phyloP scores from a whole-genome alignment of 2,888 invertebrate species.

The Archips crataeganus region DNA sequence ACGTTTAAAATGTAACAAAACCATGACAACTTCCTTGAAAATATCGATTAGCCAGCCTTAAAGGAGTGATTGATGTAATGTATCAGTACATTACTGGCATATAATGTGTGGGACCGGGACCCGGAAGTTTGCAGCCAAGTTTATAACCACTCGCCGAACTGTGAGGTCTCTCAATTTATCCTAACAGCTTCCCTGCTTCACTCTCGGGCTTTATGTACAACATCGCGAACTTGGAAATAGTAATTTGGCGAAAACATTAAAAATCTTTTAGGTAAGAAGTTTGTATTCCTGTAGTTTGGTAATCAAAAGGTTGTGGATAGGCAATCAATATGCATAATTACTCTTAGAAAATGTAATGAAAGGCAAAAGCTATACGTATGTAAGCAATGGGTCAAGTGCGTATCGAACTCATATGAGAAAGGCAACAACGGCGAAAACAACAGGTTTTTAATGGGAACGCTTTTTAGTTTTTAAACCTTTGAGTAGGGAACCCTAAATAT shows the following conservation, averaged over 20 bases:
- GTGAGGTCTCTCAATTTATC: background rate
- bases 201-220: background rate
- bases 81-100: background rate
- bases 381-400: too few relatives aligned
- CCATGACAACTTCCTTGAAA: constrained; percentile 34
- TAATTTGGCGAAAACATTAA: background rate
- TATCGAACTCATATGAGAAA: too few relatives aligned
- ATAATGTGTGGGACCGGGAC: background rate
- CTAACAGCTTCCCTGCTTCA: background rate
- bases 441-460: too few relatives aligned
- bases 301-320: background rate
- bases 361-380: background rate
- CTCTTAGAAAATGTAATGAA: background rate
- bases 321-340: background rate
- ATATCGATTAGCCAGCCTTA: constrained; percentile 23
- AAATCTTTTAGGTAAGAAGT: background rate
- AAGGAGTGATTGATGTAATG: constrained; percentile 29
- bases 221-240: background rate
- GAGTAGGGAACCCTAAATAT: too few relatives aligned
- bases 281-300: background rate
- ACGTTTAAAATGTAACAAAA: constrained; percentile 10
- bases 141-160: background rate
- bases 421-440: too few relatives aligned
- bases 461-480: too few relatives aligned
- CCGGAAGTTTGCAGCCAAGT: constrained; percentile 12